A percentile compares a stretch with the other conserved stretches of the same genome.
phyloP scores from a whole-genome alignment of 2,797 vertebrate genomes.

The Nothura maculosa region DNA sequence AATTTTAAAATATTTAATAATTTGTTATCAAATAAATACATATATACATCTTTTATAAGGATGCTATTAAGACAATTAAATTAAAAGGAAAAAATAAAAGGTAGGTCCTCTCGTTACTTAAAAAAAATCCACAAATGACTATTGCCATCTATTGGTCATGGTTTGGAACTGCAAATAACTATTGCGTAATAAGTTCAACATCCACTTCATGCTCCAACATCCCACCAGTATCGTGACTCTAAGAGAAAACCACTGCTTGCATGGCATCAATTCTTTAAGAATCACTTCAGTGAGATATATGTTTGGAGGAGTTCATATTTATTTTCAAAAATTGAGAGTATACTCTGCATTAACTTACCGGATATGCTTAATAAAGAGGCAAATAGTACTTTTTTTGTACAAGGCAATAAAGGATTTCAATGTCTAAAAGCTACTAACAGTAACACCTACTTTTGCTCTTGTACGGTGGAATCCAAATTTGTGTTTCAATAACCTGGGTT shows the following conservation, averaged over 20 bases:
- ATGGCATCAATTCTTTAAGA: neutral
- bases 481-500: neutral
- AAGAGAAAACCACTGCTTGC: neutral
- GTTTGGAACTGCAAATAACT: neutral
- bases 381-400: neutral
- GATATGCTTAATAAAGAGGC: neutral
- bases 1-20: neutral
- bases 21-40: neutral
- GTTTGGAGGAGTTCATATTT: neutral
- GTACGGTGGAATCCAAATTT: neutral
- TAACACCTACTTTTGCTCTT: neutral
- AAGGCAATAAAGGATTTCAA: neutral
- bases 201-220: neutral
- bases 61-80: neutral
- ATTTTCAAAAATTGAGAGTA: neutral
- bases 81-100: neutral
- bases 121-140: constrained; percentile 20
- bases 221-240: neutral
- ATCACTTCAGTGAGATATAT: neutral
- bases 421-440: neutral
- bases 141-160: constrained; percentile 54
- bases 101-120: rapidly evolving
- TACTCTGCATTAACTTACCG: neutral
- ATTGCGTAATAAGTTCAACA: neutral
- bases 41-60: neutral